Base-by-base conservation (phyloP, 2,888 invertebrate genomes). In the Alentia gelatinosa region DNA sequence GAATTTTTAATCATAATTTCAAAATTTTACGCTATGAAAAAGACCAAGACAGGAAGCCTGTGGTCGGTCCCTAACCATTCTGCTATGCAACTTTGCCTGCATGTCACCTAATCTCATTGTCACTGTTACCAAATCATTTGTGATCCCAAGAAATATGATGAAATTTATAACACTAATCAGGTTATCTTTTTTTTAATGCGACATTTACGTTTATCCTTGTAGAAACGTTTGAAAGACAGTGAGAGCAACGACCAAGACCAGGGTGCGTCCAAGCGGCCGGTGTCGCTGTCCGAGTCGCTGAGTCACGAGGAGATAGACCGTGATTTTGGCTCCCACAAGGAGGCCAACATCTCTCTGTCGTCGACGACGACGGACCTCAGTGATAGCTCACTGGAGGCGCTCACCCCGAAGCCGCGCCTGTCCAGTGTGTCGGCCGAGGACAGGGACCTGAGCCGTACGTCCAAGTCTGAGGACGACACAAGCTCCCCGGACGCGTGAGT, bases 311-410 rank as follows among this genome's bases (percentile, higher is more conserved):
- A 91, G 19, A 50, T 42, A 9, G 79, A 91, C 42, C 47, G 83
- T 4, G 89, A 84, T 23, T 83, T 26, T n/a, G 33, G 88, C 12
- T 47, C 40, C 7, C 90, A 90, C 39, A 89, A 90, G 26, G 91
- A 83, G 42, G 83, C 91, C 30, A 96, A 95, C 90, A 94, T 95
- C 90, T 95, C 95, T 15, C 39, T 89, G 39, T 75, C 89, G 19
- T 91, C 91, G 23, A 95, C 94, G 92, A 94, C 94, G 74, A 95
- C 95, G 26, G 95, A 95, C 56, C 93, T 94, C 68, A 95, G 95
- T 0, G 95, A 95, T 37, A 94, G 94, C 47, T 95, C 95, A 1
- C 75, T 94, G 30, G 95, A 95, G 90, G 89, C 86, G 47, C 86
- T 84, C 7, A 37, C 37, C 19, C n/a, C 33, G 5, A 79, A 79